A percentile compares a stretch with the other conserved stretches of the same genome.
These are phyloP conservation scores for human (Homo sapiens) DNA, from an alignment of 2,113 vertebrate species.

Conservation along the genomic window DNA sequence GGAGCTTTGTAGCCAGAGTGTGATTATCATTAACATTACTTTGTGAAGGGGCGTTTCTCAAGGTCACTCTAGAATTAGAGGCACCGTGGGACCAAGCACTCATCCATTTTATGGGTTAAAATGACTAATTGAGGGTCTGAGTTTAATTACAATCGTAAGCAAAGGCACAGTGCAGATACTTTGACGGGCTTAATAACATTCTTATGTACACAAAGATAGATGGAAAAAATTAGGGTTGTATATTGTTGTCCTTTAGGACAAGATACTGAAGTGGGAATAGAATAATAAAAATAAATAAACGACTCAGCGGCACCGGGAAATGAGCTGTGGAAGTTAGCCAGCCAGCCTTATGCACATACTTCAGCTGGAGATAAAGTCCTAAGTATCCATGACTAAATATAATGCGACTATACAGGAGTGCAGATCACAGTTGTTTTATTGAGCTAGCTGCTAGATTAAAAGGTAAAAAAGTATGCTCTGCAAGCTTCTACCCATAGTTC, in stretches of 20 bases:
- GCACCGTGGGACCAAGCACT: neutral
- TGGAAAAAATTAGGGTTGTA: constrained; percentile 64
- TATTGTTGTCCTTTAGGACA: constrained; percentile 79
- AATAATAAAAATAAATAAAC: constrained; percentile 80
- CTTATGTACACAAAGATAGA: constrained; percentile 65
- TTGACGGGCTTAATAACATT: constrained; percentile 52
- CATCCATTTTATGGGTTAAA: constrained; percentile 66
- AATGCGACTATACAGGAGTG: neutral
- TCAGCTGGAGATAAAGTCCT: constrained; percentile 40
- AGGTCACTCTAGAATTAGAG: constrained; percentile 67
- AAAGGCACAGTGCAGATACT: neutral
- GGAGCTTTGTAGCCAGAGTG: neutral
- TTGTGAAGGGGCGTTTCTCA: constrained; percentile 43
- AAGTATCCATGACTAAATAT: neutral
- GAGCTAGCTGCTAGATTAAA: neutral
- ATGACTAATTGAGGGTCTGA: constrained; percentile 71
- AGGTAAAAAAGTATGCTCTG: neutral
- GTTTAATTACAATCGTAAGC: constrained; percentile 73
- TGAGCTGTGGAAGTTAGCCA: constrained; percentile 75
- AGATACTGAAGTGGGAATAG: constrained; percentile 69
- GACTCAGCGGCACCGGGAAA: constrained; percentile 64
- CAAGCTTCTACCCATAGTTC: neutral
- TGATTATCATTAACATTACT: constrained; percentile 27
- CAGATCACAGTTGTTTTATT: accelerated
- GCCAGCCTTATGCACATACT: constrained; percentile 41